Evolutionary conservation across 64 coral and sea anemone species (phyloP).

Genomic region (Stichodactyla helianthus): DNA sequence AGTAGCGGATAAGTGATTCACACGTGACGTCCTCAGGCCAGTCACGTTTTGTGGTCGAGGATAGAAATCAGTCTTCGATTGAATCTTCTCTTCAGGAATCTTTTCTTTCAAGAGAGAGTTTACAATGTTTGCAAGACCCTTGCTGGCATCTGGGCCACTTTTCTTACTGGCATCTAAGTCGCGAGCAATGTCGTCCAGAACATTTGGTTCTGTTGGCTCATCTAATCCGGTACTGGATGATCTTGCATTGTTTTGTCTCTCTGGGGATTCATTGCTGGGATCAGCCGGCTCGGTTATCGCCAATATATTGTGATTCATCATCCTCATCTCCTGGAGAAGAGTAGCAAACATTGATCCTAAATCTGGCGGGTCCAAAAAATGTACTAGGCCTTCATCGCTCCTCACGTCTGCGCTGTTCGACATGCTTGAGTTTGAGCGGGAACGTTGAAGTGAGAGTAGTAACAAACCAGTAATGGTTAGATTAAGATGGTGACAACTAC

Average conservation of each 20-base stretch:
- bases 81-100: conserved; percentile 24
- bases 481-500: not conserved
- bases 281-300: not conserved
- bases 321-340: conserved; percentile 25
- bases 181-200: conserved; percentile 23
- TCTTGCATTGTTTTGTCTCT: not conserved
- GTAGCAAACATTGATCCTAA: conserved; percentile 20
- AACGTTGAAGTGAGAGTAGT: not conserved
- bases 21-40: conserved; percentile 26
- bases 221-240: not conserved
- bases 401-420: not conserved
- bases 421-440: not conserved
- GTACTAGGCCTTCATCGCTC: not conserved
- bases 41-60: conserved; percentile 30
- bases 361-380: not conserved
- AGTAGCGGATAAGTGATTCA: conserved; percentile 15
- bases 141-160: conserved; percentile 22
- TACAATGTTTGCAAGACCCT: conserved; percentile 24
- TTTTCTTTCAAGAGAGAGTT: conserved; percentile 28
- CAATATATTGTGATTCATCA: conserved; percentile 32
- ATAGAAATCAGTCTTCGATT: conserved; percentile 12
- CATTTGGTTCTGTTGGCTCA: conserved; percentile 1
- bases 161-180: conserved; percentile 31
- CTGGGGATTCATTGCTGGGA: not conserved
- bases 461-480: not conserved